phyloP scores from a whole-genome alignment of 2,888 invertebrate species.

The Euphydryas editha region DNA sequence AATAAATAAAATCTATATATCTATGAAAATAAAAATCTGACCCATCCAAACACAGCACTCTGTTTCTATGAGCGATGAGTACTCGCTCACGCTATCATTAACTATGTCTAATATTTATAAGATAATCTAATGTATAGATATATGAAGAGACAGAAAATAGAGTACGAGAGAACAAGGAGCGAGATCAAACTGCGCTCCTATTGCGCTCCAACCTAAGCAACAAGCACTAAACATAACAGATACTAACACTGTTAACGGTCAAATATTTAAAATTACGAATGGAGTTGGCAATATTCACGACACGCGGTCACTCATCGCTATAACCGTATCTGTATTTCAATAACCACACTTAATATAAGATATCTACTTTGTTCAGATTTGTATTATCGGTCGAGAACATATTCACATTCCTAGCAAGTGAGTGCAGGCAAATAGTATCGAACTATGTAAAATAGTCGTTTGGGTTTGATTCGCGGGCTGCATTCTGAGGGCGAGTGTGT shows the following conservation, averaged over 20 bases:
- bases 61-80: constrained; percentile 57
- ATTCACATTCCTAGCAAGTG: constrained; percentile 42
- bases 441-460: constrained; percentile 75
- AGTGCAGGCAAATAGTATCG: constrained; percentile 55
- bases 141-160: constrained; percentile 6
- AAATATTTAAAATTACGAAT: constrained; percentile 76
- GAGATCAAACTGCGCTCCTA: constrained; percentile 51
- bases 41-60: constrained; percentile 81
- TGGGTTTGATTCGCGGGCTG: constrained; percentile 68
- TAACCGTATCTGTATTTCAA: constrained; percentile 37
- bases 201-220: constrained; percentile 66
- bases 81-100: constrained; percentile 60
- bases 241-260: constrained; percentile 77
- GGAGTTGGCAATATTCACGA: constrained; percentile 71
- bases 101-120: constrained; percentile 71
- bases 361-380: constrained; percentile 11
- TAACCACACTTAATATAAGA: neutral
- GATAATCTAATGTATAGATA: constrained; percentile 55
- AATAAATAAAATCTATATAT: constrained; percentile 60
- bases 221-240: constrained; percentile 77
- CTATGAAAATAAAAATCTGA: constrained; percentile 70
- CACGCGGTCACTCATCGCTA: constrained; percentile 71
- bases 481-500: constrained; percentile 76
- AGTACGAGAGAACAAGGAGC: constrained; percentile 55
- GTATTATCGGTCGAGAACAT: constrained; percentile 34